Base-by-base conservation (phyloP, 2,113 vertebrate species). In the Silurus meridionalis region DNA sequence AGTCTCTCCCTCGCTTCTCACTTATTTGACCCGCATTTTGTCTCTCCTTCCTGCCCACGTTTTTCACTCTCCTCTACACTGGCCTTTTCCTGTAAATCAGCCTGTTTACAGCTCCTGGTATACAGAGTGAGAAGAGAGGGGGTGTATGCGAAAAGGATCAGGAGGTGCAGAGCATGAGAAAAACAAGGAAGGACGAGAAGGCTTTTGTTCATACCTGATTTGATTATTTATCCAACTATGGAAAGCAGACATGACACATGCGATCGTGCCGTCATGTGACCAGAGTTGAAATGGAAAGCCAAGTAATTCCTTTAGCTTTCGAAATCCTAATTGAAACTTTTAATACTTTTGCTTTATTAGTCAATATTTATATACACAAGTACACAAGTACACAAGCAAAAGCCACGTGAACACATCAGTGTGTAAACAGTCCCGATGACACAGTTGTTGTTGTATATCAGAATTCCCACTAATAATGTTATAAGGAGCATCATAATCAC, bases 1-100 rank as follows among this genome's bases (percentile, higher is more conserved):
- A 46, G 58, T 50, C 52, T 81, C 57, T 5, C 23, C 77, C 48
- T 86, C 50, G 4, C 71, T 50, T 90, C 46, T 78, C n/a, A 28
- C 37, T 60, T 74, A 13, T 69, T 15, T 79, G 48, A 15, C 50
- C 58, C 17, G 9, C 7, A 21, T 64, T 14, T 87, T 13, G 48
- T 69, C 78, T 48, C 48, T 61, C 28, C 28, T 80, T 80, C 78
- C 57, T 61, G 57, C 57, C 57, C 78, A 80, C 53, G 17, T 53
- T 58, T 8, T 5, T 7, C 7, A 9, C 17, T 80, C 78, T 46
- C 55, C 17, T 21, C 11, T 60, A 17, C 55, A 0, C 78, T 61
- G 48, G 10, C 25, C n/a, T 71, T 83, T 69, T 37, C 50, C 78
- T 61, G 57, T 48, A 80, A 28, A 25, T 81, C 13, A 82, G 23